Evolutionary conservation across 2,888 invertebrate genomes (phyloP).

Genomic region (Molanna angustata): DNA sequence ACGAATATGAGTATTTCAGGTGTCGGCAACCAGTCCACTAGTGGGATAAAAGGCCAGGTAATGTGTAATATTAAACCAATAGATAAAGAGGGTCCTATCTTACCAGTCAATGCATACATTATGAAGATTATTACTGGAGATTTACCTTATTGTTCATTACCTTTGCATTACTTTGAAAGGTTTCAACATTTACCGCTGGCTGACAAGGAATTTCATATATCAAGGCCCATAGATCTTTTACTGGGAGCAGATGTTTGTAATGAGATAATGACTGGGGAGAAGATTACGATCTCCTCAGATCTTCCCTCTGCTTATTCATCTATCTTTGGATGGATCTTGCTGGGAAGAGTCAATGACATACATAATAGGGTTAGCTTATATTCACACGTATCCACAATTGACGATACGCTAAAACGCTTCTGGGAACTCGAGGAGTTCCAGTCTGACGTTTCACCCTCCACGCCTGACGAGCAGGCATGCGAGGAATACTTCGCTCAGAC

Average conservation of each 20-base stretch:
- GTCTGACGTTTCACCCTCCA: background rate
- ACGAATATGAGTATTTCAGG: background rate
- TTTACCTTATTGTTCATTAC: background rate
- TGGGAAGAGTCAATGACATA: background rate
- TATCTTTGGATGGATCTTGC: slow-evolving; percentile 1
- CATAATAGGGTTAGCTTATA: too few relatives aligned
- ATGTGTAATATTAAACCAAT: background rate
- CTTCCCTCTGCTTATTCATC: background rate
- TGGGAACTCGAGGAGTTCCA: slow-evolving; percentile 1
- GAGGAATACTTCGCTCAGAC: background rate
- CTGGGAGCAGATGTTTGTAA: background rate
- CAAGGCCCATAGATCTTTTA: background rate
- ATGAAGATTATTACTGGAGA: background rate
- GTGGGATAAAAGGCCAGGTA: background rate
- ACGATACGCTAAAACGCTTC: background rate
- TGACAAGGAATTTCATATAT: background rate
- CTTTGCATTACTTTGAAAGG: background rate
- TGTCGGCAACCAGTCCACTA: background rate
- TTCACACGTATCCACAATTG: too few relatives aligned
- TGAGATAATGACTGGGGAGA: background rate
- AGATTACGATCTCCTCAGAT: background rate
- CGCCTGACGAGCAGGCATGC: background rate
- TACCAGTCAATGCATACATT: background rate
- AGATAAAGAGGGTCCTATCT: background rate
- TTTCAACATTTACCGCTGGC: background rate